Evolutionary conservation across 2,113 vertebrate genomes (phyloP).

Genomic region (Rhynchomys soricoides): DNA sequence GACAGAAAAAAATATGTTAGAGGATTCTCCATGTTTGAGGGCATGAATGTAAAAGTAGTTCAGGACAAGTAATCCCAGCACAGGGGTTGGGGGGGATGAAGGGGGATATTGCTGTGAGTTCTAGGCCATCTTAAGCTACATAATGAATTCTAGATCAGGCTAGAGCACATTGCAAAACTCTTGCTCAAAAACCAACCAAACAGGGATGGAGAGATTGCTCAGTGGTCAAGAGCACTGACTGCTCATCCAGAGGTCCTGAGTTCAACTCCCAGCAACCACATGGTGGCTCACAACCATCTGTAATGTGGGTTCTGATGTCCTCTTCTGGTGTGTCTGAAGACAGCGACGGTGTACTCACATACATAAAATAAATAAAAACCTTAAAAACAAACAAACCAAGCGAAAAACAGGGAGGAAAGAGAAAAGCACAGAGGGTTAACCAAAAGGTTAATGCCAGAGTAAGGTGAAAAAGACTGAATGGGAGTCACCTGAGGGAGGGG

Average conservation of each 20-base stretch:
- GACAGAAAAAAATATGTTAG: background rate
- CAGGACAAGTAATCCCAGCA: background rate
- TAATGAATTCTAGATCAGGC: background rate
- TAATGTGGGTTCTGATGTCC: no score
- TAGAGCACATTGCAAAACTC: background rate
- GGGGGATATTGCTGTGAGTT: background rate
- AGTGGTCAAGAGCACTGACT: no score
- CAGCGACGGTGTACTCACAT: no score
- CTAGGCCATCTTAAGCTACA: background rate
- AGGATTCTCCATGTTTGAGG: background rate
- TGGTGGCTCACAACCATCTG: no score
- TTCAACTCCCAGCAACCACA: no score
- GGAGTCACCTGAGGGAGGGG: background rate
- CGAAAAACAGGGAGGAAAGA: background rate
- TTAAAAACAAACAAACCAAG: background rate
- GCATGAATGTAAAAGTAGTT: no score
- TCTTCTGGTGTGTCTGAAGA: no score
- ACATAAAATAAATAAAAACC: no score
- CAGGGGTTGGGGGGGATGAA: background rate
- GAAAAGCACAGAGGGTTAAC: conserved; percentile 23
- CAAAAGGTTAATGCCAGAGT: background rate
- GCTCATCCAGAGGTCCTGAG: no score
- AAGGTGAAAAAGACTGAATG: background rate
- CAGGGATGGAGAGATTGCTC: no score
- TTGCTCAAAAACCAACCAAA: background rate